Percentiles rank a stretch among this genome's conserved stretches.
phyloP scores from a whole-genome alignment of 2,797 vertebrate species.

The Cichlasoma orientale region DNA sequence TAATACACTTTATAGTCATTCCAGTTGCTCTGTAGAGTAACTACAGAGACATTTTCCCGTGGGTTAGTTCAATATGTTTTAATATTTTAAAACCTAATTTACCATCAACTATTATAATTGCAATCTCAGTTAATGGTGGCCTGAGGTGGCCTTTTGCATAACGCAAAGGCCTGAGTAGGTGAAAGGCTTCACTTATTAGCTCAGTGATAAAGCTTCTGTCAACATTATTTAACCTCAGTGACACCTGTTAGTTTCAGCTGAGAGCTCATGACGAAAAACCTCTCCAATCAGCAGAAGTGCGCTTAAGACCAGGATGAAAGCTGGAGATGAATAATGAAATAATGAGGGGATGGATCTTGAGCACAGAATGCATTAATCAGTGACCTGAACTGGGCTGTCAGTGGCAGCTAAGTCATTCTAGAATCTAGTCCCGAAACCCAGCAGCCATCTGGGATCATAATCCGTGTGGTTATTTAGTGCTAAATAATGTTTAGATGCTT shows the following conservation, averaged over 20 bases:
- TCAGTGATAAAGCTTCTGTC: not conserved
- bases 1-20: not conserved
- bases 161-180: not conserved
- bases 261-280: not conserved
- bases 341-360: not conserved
- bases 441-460: too few relatives aligned
- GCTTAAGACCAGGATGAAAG: not conserved
- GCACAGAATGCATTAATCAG: not conserved
- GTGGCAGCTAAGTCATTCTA: too few relatives aligned
- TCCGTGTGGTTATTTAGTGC: too few relatives aligned
- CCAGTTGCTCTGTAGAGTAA: constrained; percentile 14
- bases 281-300: not conserved
- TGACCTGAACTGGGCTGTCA: too few relatives aligned
- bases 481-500: too few relatives aligned
- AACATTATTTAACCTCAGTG: not conserved
- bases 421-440: too few relatives aligned
- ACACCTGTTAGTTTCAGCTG: not conserved
- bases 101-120: not conserved
- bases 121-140: not conserved
- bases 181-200: not conserved
- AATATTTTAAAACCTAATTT: not conserved
- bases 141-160: not conserved
- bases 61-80: not conserved
- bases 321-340: constrained; percentile 2
- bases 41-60: not conserved